Evolutionary conservation across 92 coral and sea anemone species (phyloP), one percentile per base, ranked within the genome.

Genomic region (Epizoanthus scotinus): DNA sequence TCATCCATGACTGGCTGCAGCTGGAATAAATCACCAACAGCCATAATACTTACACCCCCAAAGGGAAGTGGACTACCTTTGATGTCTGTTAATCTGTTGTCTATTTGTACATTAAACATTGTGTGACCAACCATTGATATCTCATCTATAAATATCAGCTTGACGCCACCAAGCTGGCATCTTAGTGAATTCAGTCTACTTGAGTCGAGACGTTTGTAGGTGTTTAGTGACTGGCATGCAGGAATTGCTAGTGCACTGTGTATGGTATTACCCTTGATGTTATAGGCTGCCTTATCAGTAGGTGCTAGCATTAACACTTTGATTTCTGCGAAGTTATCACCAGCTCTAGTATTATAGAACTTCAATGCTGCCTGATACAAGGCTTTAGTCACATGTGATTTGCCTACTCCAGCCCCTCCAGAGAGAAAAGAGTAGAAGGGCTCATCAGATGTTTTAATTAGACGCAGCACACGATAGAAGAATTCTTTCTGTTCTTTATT

Each of bases 401-500:
- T 91, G 68, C 94, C 94, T 26, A 91, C 92, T 55, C 92, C 94
- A 79, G 90, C 88, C 53, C 94, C 89, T 34, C 91, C 91, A 90
- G 81, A 75, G 18, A 84, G 81, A 69, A 89, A 90, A 55, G 69
- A 87, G 63, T 87, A 75, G 65, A 90, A 85, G 77, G 88, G 88
- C 67, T 83, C 84, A 34, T 90, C 91, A 78, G 89, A 87, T 75
- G 89, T 87, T 53, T 90, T 90, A 19, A 87, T 73, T 4, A 84
- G 71, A 83, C 87, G 91, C 19, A 90, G 56, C n/a, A 81, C 89
- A 73, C 84, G 89, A 87, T 79, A 90, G 55, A 90, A 90, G 50
- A 90, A 80, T 59, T 90, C 89, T 29, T 77, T 89, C 49, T 89
- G 89, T 68, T 88, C 81, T 53, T 77, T 85, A 50, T 89, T 89